These are phyloP conservation scores for Sylvilagus bachmani DNA, from an alignment of 2,113 vertebrate genomes.

Conservation along the genomic window DNA sequence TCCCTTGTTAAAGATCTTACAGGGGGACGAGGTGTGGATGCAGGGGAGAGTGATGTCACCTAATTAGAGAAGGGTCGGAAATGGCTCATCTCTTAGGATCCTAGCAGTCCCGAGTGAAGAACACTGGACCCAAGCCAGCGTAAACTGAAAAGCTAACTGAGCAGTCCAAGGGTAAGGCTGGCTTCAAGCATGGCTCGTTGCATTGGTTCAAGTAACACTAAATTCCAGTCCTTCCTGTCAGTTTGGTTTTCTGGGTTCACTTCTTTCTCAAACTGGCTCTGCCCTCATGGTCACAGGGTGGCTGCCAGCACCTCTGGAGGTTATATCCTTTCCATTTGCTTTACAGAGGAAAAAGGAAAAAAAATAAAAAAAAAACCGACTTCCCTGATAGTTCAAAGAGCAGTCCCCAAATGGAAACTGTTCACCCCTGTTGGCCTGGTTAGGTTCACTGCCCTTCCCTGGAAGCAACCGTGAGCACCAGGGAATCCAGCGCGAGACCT, in stretches of 20 bases:
- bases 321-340: background rate
- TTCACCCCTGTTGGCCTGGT: background rate
- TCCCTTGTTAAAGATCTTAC: no score
- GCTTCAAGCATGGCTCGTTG: background rate
- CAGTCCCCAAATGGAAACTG: background rate
- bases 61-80: background rate
- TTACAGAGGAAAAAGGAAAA: constrained; percentile 4
- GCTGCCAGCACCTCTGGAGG: constrained; percentile 26
- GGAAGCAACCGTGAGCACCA: background rate
- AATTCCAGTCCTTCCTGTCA: background rate
- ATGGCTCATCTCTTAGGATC: background rate
- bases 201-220: background rate
- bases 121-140: background rate
- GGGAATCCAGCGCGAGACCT: background rate
- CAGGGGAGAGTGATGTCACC: background rate
- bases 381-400: background rate
- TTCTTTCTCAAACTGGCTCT: background rate
- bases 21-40: background rate
- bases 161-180: background rate
- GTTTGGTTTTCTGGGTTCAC: background rate
- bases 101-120: background rate
- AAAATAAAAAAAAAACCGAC: background rate
- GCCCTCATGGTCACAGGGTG: constrained; percentile 3
- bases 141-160: background rate
- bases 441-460: background rate